These are phyloP conservation scores for Petrophora chlorosata DNA, from an alignment of 2,888 invertebrate genomes.

Conservation along the genomic window DNA sequence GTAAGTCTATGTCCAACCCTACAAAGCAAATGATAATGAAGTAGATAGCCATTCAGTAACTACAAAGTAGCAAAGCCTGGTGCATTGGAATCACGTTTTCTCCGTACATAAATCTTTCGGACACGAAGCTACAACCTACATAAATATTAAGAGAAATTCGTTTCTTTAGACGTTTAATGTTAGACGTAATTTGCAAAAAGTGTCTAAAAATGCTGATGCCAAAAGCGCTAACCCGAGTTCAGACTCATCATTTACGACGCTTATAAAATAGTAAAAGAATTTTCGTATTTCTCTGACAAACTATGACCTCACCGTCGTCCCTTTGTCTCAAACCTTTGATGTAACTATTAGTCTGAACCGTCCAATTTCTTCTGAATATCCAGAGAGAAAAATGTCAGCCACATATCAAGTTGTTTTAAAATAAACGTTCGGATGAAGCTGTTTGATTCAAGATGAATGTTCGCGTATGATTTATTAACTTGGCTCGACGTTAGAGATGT, in stretches of 20 bases:
- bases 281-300: conserved; percentile 7
- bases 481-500: conserved; percentile 1
- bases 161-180: too few relatives aligned
- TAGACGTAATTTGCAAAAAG: too few relatives aligned
- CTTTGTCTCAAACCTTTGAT: conserved; percentile 19
- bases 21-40: too few relatives aligned
- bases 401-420: conserved; percentile 16
- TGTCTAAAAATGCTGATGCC: too few relatives aligned
- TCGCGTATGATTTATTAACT: conserved; percentile 43
- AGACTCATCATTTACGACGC: conserved; percentile 13
- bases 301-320: conserved; percentile 9
- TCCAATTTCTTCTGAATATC: conserved; percentile 2
- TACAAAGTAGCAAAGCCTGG: too few relatives aligned
- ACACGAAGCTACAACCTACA: too few relatives aligned
- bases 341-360: conserved; percentile 4
- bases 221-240: too few relatives aligned
- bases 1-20: too few relatives aligned
- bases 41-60: too few relatives aligned
- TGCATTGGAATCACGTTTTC: too few relatives aligned
- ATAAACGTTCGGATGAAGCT: conserved; percentile 34
- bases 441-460: conserved; percentile 50
- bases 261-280: conserved; percentile 17
- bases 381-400: conserved; percentile 28
- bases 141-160: too few relatives aligned
- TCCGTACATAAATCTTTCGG: too few relatives aligned